Evolutionary conservation across 2,113 vertebrate species (phyloP), one percentile per base, ranked within the genome.

Genomic region (Euleptes europaea): DNA sequence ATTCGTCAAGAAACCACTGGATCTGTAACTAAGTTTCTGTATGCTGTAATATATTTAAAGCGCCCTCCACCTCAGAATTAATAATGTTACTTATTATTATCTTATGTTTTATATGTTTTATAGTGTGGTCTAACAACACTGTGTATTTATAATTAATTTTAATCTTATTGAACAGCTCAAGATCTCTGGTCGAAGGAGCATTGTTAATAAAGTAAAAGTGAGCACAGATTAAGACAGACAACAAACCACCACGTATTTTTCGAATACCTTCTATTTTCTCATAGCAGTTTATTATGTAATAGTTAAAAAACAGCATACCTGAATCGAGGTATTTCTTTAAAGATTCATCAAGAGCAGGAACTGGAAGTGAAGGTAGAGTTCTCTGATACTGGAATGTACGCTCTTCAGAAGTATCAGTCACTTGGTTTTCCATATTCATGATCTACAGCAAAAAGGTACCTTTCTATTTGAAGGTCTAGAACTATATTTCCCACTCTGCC

Each of bases 361-460:
- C 97, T 0, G 98, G 99, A 79, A 99, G 88, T 1, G 98, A 88
- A 33, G 99, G 98, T 85, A 99, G 96, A 42, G 94, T 96, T 83
- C 90, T 94, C 88, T 99, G 98, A 88, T 98, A 97, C 93, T 99
- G 97, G 91, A 99, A 99, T 0, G 98, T 99, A 85, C 93, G 89
- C 92, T 99, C 98, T 28, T 95, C 94, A 7, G 93, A 35, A 33
- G 97, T 93, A 60, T 96, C 96, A 65, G 97, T 95, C 87, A 97
- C 73, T 19, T 96, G 96, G 83, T 97, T 97, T 54, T 98, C 96
- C 98, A 99, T 99, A 81, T 73, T 95, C 87, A 8, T 26, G 70
- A 80, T 33, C 83, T 84, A 66, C 5, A 80, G 83, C 74, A 75
- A 74, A 57, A 38, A 35, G 26, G 28, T 0, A 70, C 44, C 13